phyloP scores from a whole-genome alignment of 2,113 vertebrate genomes.

The Struthio camelus region DNA sequence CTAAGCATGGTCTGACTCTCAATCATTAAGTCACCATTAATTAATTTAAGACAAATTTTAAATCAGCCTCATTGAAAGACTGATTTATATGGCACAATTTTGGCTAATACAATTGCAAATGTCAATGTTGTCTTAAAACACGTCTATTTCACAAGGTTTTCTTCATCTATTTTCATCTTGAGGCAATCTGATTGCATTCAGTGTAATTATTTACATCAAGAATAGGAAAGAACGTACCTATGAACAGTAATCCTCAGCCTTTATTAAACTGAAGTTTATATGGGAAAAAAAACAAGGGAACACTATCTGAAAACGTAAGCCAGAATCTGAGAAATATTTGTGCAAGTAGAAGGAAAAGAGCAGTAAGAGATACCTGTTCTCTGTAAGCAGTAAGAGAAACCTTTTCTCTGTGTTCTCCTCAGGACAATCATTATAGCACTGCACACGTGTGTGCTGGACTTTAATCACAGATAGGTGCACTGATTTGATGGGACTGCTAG shows the following conservation, averaged over 20 bases:
- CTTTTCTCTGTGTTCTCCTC: background rate
- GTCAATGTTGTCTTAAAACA: background rate
- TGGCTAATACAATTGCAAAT: background rate
- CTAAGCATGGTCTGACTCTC: background rate
- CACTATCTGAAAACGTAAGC: background rate
- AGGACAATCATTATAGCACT: background rate
- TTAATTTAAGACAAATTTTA: background rate
- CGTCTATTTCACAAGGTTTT: background rate
- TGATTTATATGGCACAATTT: background rate
- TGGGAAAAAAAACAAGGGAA: background rate
- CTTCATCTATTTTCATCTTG: background rate
- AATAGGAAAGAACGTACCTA: background rate
- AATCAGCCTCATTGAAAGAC: background rate
- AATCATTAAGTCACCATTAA: background rate
- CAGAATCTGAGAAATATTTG: background rate
- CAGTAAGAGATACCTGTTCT: background rate
- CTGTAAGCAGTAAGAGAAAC: background rate
- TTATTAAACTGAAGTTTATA: background rate
- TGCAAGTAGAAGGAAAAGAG: background rate
- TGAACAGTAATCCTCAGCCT: background rate
- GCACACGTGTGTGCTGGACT: accelerated
- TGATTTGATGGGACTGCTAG: background rate
- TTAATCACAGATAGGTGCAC: accelerated
- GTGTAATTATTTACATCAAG: background rate
- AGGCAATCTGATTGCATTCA: background rate